These are phyloP conservation scores for Baronia brevicornis DNA, from an alignment of 2,888 invertebrate species.

Conservation along the genomic window DNA sequence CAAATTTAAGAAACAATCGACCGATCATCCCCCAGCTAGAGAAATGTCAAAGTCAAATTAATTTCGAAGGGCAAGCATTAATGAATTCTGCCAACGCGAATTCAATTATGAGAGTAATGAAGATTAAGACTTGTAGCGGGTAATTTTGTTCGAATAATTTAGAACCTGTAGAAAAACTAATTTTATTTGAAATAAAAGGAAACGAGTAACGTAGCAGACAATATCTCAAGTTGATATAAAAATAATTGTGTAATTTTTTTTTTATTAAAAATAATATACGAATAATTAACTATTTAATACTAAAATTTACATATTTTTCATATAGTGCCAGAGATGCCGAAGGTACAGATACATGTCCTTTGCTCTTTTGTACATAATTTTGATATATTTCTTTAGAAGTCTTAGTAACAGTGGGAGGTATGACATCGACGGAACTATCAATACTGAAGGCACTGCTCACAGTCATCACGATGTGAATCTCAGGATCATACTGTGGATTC, in stretches of 20 bases:
- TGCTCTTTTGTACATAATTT: constrained; percentile 77
- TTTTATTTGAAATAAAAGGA: too few species aligned
- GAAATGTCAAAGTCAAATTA: background rate
- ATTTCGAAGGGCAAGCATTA: too few species aligned
- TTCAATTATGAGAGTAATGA: constrained; percentile 15
- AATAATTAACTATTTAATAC: constrained; percentile 20
- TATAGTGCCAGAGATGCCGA: constrained; percentile 38
- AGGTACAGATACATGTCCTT: constrained; percentile 65
- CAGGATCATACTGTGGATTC: constrained; percentile 63
- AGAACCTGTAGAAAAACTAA: too few species aligned
- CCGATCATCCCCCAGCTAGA: constrained; percentile 2
- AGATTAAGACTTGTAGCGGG: too few species aligned
- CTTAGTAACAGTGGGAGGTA: constrained; percentile 79
- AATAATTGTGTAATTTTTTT: background rate
- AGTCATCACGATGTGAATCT: constrained; percentile 72
- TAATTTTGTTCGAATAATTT: too few species aligned
- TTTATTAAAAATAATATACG: background rate
- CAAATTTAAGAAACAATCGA: too few species aligned
- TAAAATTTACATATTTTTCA: constrained; percentile 51
- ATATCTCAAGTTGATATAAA: background rate
- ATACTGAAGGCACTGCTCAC: constrained; percentile 79
- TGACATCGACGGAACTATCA: constrained; percentile 78
- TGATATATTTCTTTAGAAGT: constrained; percentile 80
- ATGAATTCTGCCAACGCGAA: too few species aligned
- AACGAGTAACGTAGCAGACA: too few species aligned